Evolutionary conservation across 2,797 vertebrate species (phyloP), one percentile per base, ranked within the genome.

Genomic region (Enteromius thamalakanensis): DNA sequence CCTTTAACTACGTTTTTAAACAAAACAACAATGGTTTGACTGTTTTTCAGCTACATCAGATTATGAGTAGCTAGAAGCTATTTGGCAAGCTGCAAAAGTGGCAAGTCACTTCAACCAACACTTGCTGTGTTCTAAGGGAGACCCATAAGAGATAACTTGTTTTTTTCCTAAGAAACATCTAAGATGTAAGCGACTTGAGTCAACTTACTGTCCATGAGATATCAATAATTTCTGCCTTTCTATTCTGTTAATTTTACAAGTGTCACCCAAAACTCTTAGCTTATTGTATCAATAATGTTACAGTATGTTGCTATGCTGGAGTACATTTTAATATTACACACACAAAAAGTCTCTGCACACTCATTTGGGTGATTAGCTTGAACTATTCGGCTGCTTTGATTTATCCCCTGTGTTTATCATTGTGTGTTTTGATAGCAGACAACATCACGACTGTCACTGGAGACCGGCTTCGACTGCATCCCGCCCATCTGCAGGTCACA

Each of bases 401-500:
- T 65, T 34, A 40, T 84, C 71, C 71, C n/a, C 58, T 23, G 70
- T 80, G 83, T 37, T 84, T 55, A 53, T 53, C 65, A 47, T 34
- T 17, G 34, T 79, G 65, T 45, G 77, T 79, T 82, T 37, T 64
- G 23, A 49, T 42, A 26, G 72, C 72, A 37, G 21, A 29, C 64
- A 82, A 67, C 49, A 68, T 82, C 72, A 79, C 29, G 32, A 79
- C 82, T 64, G 26, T 77, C 58, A 82, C 47, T 5, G 34, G 70
- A 72, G 76, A 82, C 80, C 58, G 68, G 42, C 42, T 45, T 65
- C 32, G 34, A 26, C 82, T 70, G 53, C 67, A 51, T 65, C 67
- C 79, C 82, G 79, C 72, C 84, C 29, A 45, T 71, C 75, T 86
- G 88, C 76, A 88, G 88, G 86, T 81, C 83, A 83, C 82, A 80